Conservation (phyloP, 1,140 invertebrate species). For the Oreohelix idahoensis region DNA sequence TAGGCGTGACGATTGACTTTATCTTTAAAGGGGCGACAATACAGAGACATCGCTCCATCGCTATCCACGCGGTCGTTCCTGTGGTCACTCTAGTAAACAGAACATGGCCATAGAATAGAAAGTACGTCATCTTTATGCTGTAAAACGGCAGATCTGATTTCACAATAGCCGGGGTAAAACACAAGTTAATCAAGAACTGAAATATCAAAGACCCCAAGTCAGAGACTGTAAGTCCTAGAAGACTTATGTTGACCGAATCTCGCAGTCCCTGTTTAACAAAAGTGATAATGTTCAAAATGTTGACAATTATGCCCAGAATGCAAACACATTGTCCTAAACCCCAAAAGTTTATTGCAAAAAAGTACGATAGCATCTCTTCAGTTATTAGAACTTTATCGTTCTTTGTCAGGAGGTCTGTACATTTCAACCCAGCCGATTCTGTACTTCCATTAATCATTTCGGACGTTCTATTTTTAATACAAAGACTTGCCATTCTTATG, state of each 20-base stretch:
- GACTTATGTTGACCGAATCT: background rate
- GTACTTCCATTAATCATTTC: no score
- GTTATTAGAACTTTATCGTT: background rate
- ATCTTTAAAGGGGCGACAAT: background rate
- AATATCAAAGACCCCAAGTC: background rate
- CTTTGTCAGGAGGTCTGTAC: no score
- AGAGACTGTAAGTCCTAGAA: background rate
- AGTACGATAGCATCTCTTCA: background rate
- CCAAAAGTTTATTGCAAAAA: background rate
- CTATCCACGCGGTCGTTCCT: background rate
- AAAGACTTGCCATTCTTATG: no score
- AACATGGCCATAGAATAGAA: background rate
- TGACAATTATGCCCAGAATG: background rate
- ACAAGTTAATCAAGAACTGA: background rate
- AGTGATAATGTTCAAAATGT: background rate
- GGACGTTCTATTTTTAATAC: no score
- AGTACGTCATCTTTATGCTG: background rate
- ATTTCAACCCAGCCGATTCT: no score
- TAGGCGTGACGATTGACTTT: background rate
- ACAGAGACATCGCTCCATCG: background rate
- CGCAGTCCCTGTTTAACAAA: background rate
- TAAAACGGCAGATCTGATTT: background rate
- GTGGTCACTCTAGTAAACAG: background rate
- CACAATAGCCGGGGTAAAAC: background rate
- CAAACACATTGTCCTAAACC: background rate